phyloP scores from a whole-genome alignment of 2,113 vertebrate genomes.

The Corythornis madagascariensis region DNA sequence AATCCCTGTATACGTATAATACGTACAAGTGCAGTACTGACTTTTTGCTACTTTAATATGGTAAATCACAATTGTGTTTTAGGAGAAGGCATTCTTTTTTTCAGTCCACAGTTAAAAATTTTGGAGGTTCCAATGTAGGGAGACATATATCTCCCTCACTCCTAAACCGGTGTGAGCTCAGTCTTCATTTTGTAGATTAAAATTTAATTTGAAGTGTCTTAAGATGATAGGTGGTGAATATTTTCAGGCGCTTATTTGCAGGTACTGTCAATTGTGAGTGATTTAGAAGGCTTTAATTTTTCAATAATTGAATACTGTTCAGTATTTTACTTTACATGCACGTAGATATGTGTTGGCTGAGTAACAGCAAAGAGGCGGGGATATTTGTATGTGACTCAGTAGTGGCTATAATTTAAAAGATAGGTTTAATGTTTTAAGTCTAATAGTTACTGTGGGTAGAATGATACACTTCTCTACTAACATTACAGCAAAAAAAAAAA shows the following conservation, averaged over 20 bases:
- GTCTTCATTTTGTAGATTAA: conserved; percentile 46
- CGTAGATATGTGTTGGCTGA: conserved; percentile 48
- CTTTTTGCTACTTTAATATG: conserved; percentile 51
- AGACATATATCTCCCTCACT: background rate
- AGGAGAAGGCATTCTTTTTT: background rate
- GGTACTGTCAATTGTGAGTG: conserved; percentile 57
- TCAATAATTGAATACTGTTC: conserved; percentile 45
- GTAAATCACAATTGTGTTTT: conserved; percentile 56
- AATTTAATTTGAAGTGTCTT: conserved; percentile 46
- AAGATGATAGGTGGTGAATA: conserved; percentile 21
- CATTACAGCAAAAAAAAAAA: conserved; percentile 33
- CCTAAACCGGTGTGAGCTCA: conserved; percentile 7
- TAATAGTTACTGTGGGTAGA: conserved; percentile 28
- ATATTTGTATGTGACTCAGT: conserved; percentile 38
- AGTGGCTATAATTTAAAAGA: conserved; percentile 57
- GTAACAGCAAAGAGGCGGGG: conserved; percentile 28
- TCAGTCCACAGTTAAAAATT: conserved; percentile 6
- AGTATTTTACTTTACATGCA: conserved; percentile 61
- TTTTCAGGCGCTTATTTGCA: conserved; percentile 57
- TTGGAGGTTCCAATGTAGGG: background rate
- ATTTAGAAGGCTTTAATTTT: conserved; percentile 57
- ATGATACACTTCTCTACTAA: conserved; percentile 44
- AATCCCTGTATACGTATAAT: conserved; percentile 46
- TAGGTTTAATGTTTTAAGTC: conserved; percentile 43
- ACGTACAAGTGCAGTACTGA: conserved; percentile 45